Conservation (phyloP, 2,888 invertebrate species). For the Mellilla xanthometata region DNA sequence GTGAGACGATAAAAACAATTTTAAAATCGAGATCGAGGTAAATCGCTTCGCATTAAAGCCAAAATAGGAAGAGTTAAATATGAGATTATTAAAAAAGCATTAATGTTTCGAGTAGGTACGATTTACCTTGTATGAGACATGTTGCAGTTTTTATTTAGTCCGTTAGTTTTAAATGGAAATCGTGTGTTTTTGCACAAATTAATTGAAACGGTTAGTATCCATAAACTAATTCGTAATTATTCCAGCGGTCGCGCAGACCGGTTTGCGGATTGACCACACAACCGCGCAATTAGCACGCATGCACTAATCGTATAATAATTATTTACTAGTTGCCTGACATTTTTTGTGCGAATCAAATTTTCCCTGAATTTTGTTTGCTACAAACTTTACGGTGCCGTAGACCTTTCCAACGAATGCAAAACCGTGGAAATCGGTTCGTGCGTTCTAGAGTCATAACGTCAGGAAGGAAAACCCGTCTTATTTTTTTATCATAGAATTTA, state of each 20-base stretch:
- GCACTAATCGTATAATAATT: too few relatives aligned
- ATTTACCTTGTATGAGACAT: slow-evolving; percentile 19
- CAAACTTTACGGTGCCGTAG: too few relatives aligned
- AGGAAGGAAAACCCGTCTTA: too few relatives aligned
- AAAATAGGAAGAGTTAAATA: slow-evolving; percentile 27
- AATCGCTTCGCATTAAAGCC: slow-evolving; percentile 24
- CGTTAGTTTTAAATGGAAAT: slow-evolving; percentile 12
- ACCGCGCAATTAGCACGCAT: too few relatives aligned
- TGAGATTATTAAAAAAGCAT: slow-evolving; percentile 24
- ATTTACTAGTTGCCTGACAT: too few relatives aligned
- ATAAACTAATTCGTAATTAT: slow-evolving; percentile 22
- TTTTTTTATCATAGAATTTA: too few relatives aligned
- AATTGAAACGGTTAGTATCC: slow-evolving; percentile 7
- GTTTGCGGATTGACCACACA: slow-evolving; percentile 9
- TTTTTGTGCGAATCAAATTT: not conserved
- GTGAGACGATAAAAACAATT: slow-evolving; percentile 17
- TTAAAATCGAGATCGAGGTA: slow-evolving; percentile 30
- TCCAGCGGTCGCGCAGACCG: not conserved
- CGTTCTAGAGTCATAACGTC: too few relatives aligned
- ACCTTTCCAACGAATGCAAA: too few relatives aligned
- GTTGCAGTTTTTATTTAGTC: slow-evolving; percentile 8
- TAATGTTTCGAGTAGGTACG: slow-evolving; percentile 18
- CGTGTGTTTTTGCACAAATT: slow-evolving; percentile 12
- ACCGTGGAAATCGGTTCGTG: too few relatives aligned
- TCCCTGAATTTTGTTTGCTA: too few relatives aligned